Conservation (phyloP, 1,140 invertebrate genomes). For the Leucophenga varia region DNA sequence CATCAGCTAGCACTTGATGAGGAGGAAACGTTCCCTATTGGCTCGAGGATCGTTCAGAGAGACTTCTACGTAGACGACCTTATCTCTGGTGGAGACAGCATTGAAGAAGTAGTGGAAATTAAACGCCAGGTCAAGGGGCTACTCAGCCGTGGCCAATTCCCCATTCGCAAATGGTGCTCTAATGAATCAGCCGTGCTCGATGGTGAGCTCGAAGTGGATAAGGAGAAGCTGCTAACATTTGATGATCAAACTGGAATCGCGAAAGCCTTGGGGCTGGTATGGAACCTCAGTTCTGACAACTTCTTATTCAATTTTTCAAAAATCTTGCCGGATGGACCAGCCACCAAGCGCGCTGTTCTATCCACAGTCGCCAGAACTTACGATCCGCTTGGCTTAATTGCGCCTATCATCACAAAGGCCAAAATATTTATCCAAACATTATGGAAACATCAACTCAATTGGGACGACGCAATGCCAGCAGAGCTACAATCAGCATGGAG, state of each 20-base stretch:
- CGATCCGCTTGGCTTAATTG: too few relatives aligned
- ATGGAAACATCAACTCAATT: too few relatives aligned
- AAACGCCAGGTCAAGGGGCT: constrained; percentile 9
- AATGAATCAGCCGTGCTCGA: too few relatives aligned
- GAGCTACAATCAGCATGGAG: too few relatives aligned
- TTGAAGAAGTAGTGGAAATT: constrained; percentile 18
- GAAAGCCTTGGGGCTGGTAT: constrained; percentile 6
- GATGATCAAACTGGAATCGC: constrained; percentile 8
- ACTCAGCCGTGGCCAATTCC: background rate
- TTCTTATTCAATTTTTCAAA: too few relatives aligned
- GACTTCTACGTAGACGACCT: constrained; percentile 56
- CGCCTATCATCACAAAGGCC: too few relatives aligned
- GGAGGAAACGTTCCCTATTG: constrained; percentile 7
- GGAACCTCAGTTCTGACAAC: constrained; percentile 9
- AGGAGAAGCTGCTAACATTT: constrained; percentile 10
- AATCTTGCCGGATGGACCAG: too few relatives aligned
- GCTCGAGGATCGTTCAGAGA: constrained; percentile 9
- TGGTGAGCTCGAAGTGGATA: constrained; percentile 13
- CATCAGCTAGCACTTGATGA: constrained; percentile 43
- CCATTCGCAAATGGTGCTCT: constrained; percentile 13
- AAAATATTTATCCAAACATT: too few relatives aligned
- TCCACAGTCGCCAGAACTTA: too few relatives aligned
- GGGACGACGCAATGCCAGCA: too few relatives aligned
- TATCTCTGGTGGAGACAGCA: constrained; percentile 31
- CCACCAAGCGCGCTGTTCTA: constrained; percentile 1